These are phyloP conservation scores for Volucella bombylans DNA, from an alignment of 2,888 invertebrate genomes.

Conservation along the genomic window DNA sequence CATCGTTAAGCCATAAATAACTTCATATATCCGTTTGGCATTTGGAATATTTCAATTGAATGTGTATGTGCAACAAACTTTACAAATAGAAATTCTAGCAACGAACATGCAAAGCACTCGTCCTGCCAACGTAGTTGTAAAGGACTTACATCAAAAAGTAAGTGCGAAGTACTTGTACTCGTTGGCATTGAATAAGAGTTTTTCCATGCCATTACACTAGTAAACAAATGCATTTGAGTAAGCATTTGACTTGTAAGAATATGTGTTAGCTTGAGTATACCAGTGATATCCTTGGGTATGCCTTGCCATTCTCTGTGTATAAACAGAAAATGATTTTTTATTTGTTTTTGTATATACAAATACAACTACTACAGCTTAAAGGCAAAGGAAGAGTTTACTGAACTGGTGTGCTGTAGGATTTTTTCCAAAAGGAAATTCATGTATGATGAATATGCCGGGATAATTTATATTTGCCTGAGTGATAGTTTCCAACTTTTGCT, in stretches of 20 bases:
- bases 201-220: slow-evolving; percentile 70
- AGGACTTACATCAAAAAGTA: slow-evolving; percentile 54
- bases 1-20: slow-evolving; percentile 9
- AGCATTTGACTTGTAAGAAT: slow-evolving; percentile 48
- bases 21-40: slow-evolving; percentile 22
- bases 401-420: no score
- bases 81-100: slow-evolving; percentile 10
- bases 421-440: background rate
- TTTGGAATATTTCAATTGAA: slow-evolving; percentile 42
- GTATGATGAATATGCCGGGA: background rate
- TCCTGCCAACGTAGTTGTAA: slow-evolving; percentile 19
- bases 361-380: no score
- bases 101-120: slow-evolving; percentile 30
- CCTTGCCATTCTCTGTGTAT: slow-evolving; percentile 22
- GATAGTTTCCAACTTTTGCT: no score
- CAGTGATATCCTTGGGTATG: slow-evolving; percentile 12
- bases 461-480: no score
- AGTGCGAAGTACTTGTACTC: slow-evolving; percentile 68
- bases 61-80: slow-evolving; percentile 30
- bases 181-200: slow-evolving; percentile 64
- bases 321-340: slow-evolving; percentile 2
- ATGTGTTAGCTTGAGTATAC: background rate
- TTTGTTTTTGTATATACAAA: slow-evolving; percentile 1
- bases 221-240: slow-evolving; percentile 63
- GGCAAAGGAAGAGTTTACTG: no score